Evolutionary conservation across 2,797 vertebrate genomes (phyloP).

Genomic region (Ibycter americanus): DNA sequence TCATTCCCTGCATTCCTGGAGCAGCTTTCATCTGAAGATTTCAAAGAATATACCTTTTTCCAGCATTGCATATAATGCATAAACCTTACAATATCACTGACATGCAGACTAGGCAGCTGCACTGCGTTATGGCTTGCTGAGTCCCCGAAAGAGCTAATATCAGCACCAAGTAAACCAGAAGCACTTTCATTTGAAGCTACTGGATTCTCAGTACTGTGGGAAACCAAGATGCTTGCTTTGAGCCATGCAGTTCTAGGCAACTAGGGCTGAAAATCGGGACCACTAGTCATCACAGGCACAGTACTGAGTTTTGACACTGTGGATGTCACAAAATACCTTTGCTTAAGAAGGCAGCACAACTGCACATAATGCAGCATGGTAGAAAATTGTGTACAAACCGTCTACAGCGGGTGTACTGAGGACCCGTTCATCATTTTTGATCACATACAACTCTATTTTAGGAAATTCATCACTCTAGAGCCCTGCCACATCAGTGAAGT

Average conservation of each 20-base stretch:
- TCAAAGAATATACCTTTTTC: neutral
- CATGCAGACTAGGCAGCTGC: neutral
- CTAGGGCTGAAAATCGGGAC: neutral
- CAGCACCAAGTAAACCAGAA: neutral
- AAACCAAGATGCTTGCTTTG: neutral
- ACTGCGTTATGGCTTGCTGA: neutral
- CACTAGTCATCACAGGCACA: neutral
- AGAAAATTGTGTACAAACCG: neutral
- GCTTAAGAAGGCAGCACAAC: neutral
- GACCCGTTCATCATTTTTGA: neutral
- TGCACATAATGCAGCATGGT: accelerated
- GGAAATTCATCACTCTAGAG: neutral
- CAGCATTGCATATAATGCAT: neutral
- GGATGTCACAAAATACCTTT: neutral
- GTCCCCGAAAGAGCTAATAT: neutral
- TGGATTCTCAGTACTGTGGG: neutral
- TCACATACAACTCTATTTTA: neutral
- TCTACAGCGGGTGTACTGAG: neutral
- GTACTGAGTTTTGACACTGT: neutral
- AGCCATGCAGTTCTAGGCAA: neutral
- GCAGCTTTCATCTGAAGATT: neutral
- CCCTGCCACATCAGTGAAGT: neutral
- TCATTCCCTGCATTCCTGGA: neutral
- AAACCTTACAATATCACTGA: neutral
- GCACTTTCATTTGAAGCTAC: neutral